Conservation (phyloP, 2,797 vertebrate genomes). For the Parauchenoglanis ngamensis region DNA sequence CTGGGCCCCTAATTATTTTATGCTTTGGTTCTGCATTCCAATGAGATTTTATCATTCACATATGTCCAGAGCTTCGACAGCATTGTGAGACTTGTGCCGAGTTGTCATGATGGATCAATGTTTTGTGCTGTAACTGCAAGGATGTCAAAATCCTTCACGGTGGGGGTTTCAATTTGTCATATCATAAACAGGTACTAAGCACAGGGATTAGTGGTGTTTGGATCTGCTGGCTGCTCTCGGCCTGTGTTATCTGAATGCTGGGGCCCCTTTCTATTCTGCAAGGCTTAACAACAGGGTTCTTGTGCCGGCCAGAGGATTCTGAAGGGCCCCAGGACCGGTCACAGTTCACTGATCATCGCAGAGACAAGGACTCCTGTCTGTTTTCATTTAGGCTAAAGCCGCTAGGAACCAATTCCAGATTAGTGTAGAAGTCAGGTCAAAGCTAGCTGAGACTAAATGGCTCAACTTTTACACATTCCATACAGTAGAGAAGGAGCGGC, state of each 20-base stretch:
- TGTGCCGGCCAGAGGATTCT: constrained; percentile 65
- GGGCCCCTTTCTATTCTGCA: constrained; percentile 62
- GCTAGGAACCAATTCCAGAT: constrained; percentile 51
- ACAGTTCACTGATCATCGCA: constrained; percentile 59
- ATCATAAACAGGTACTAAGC: constrained; percentile 95
- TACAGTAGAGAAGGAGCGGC: constrained; percentile 23
- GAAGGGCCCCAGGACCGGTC: constrained; percentile 56
- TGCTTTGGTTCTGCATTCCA: constrained; percentile 86
- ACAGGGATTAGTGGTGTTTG: constrained; percentile 76
- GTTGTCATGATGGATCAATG: constrained; percentile 52
- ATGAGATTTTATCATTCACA: constrained; percentile 84
- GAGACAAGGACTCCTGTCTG: constrained; percentile 57
- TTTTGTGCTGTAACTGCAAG: constrained; percentile 48
- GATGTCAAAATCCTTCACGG: constrained; percentile 49
- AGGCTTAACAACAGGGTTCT: constrained; percentile 83
- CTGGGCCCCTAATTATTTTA: constrained; percentile 82
- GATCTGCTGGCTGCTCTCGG: constrained; percentile 83
- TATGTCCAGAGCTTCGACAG: constrained; percentile 81
- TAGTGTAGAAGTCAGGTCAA: constrained; percentile 43
- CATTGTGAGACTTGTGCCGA: constrained; percentile 40
- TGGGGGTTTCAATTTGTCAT: constrained; percentile 91
- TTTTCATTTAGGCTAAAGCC: constrained; percentile 57
- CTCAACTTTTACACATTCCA: constrained; percentile 40
- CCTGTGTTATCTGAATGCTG: constrained; percentile 82
- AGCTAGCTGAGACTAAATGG: constrained; percentile 45